phyloP scores from a whole-genome alignment of 53 echinoderm and acorn worm genomes.

The Crossaster papposus region DNA sequence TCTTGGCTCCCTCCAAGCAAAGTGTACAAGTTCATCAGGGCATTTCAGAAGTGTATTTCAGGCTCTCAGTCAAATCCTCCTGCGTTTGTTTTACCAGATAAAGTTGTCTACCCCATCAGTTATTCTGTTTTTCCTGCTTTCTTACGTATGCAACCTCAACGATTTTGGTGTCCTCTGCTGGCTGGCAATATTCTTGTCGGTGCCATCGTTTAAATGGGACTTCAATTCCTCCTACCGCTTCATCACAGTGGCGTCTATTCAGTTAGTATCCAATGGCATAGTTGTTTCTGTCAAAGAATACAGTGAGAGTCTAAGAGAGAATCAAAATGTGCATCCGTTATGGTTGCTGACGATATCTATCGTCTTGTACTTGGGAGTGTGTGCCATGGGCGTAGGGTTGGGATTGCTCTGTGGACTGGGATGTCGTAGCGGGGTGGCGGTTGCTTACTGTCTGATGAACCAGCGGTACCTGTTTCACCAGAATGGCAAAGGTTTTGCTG shows the following conservation, averaged over 20 bases:
- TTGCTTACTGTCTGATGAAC: constrained; percentile 40
- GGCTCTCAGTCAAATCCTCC: too few species aligned
- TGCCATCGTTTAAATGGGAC: background rate
- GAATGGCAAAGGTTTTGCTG: background rate
- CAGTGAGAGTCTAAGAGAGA: background rate
- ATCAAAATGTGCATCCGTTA: background rate
- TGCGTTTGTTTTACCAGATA: too few species aligned
- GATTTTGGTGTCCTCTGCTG: constrained; percentile 11
- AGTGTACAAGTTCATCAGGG: too few species aligned
- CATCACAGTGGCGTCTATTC: background rate
- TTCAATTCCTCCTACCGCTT: constrained; percentile 16
- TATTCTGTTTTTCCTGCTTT: background rate
- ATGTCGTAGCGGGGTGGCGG: constrained; percentile 28
- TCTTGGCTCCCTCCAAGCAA: too few species aligned
- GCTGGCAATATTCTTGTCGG: constrained; percentile 9
- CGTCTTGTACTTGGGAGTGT: background rate
- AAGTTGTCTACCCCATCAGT: too few species aligned
- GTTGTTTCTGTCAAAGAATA: background rate
- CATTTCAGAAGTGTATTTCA: too few species aligned
- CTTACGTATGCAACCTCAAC: too few species aligned
- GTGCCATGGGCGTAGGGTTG: background rate
- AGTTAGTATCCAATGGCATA: too few species aligned
- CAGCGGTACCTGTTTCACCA: too few species aligned
- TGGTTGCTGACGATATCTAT: too few species aligned
- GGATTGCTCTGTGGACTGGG: constrained; percentile 13